Evolutionary conservation across 2,113 vertebrate species (phyloP), one percentile per base, ranked within the genome.

Genomic region (Neoarius graeffei): DNA sequence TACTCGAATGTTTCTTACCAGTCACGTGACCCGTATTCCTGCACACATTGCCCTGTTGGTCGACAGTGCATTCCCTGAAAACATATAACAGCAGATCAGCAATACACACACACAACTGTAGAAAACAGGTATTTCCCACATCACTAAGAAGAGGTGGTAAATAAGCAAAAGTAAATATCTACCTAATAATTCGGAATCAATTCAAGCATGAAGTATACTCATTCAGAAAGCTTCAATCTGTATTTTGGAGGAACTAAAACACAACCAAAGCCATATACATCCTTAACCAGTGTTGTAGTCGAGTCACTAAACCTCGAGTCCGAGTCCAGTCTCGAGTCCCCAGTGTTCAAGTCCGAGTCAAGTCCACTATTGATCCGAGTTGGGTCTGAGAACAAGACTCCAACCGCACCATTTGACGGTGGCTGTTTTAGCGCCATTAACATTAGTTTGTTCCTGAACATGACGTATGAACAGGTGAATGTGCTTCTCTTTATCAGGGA

Each of bases 11-110:
- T 52, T 20, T 42, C 19, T 85, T 86, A 94, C 95, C 95, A 93
- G 95, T 94, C 93, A 95, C 92, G 91, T 91, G 93, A 94, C 92
- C 90, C 87, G 93, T 81, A 89, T 13, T 91, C 77, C 94, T 92
- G 87, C 93, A 91, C 84, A 91, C 91, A 83, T 93, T 85, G 14
- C 92, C 86, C 88, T 93, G 91, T 85, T 69, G 77, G 56, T 91
- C 90, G 52, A 87, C 89, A 92, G 89, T 69, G 89, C 92, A 92
- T 89, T 88, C 54, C 9, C 90, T 88, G 50, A 81, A 88, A 27
- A 91, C 52, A 90, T 48, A 92, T 19, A 90, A 85, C 57, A 76
- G 23, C 84, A n/a, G 9, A 56, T 10, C 27, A 66, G 86, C 57
- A 67, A 27, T 17, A 80, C 25, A 56, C 25, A 7, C 42, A 81